Base-by-base conservation (phyloP, 2,113 vertebrate species). In the Vidua chalybeata region DNA sequence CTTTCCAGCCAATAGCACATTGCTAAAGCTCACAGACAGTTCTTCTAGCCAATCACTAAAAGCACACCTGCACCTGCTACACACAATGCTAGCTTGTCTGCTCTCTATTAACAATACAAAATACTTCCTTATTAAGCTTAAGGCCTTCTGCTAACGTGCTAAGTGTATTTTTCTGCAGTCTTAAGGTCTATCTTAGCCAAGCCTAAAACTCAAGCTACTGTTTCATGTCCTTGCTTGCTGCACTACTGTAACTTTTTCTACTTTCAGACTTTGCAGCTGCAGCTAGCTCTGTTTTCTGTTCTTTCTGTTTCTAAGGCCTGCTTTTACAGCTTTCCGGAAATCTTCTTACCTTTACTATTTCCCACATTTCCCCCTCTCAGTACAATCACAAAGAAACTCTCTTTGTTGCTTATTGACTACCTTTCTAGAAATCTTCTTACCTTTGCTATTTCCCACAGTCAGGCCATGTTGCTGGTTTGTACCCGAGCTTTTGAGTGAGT, bases 401-500 rank as follows among this genome's bases (percentile, higher is more conserved):
- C 56, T 17, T 59, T 35, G 22, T 11, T 16, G n/a, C 15, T 59
- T 35, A 26, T 26, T 59, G 22, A 35, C 58, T 17, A 59, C n/a
- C 22, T 35, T 59, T 24, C n/a, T 24, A 59, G 56, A 35, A 59
- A 35, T 35, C n/a, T 59, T 35, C n/a, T 59, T 59, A 35, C 22
- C n/a, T 59, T 59, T 24, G 2, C n/a, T 37, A 61, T 27, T 61
- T 61, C 58, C 35, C 10, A 61, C n/a, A 61, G 15, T 24, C 58
- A 91, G 7, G 52, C 13, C 74, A 31, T 2, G 16, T 6, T 8
- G 19, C 5, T n/a, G 35, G 15, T 20, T 72, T 3, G 1, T 31
- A 31, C 10, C 13, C 0, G 0, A 48, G 49, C 0, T 84, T 74
- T 11, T n/a, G 45, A 55, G 51, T 10, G 30, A 56, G 23, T 77